Evolutionary conservation across 1,140 invertebrate species (phyloP).

Genomic region (Bombus sibiricus): DNA sequence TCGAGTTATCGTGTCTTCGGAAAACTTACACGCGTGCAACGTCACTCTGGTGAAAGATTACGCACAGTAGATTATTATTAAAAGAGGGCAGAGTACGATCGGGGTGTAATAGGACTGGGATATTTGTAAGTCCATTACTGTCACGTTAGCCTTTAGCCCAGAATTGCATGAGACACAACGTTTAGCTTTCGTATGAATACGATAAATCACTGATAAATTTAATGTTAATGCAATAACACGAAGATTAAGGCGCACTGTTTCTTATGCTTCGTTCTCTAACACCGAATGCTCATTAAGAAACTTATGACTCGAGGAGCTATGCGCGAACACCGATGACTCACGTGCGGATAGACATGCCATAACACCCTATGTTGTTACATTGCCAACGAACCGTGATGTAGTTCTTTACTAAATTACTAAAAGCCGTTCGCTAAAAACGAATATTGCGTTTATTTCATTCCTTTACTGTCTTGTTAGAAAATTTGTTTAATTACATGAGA

Average conservation of each 20-base stretch:
- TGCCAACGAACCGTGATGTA: not conserved
- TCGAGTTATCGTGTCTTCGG: not conserved
- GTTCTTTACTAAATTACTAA: not conserved
- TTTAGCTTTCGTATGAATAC: not conserved
- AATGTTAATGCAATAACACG: slow-evolving; percentile 5
- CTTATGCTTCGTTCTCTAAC: not conserved
- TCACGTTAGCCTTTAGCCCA: no score
- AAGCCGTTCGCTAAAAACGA: not conserved
- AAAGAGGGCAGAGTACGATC: not conserved
- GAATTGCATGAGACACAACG: no score
- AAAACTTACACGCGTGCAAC: not conserved
- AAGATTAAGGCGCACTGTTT: not conserved
- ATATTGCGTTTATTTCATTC: not conserved
- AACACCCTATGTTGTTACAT: not conserved
- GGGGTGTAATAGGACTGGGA: no score
- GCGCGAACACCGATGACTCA: not conserved
- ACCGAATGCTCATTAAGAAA: slow-evolving; percentile 11
- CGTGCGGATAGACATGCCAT: not conserved
- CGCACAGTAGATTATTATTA: not conserved
- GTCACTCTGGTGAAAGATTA: not conserved
- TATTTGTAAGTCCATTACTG: not conserved
- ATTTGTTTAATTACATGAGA: not conserved
- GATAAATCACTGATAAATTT: slow-evolving; percentile 19
- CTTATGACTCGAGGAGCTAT: not conserved
- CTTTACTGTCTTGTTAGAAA: not conserved